These are phyloP conservation scores for Lycocerus yunnanus DNA, from an alignment of 2,888 invertebrate genomes.

Conservation along the genomic window DNA sequence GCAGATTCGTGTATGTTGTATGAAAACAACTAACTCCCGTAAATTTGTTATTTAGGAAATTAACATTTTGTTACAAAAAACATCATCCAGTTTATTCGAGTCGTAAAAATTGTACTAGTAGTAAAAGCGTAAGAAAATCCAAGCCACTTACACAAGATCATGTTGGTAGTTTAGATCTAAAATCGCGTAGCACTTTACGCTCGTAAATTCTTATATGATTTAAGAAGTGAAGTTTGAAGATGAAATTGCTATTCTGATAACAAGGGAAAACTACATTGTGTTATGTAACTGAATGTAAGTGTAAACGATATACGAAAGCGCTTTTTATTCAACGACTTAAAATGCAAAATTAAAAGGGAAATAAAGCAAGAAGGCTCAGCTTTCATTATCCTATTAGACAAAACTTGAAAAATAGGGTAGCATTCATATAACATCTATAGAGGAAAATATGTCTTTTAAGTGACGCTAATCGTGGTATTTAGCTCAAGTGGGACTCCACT, in stretches of 20 bases:
- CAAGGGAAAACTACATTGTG: constrained; percentile 12
- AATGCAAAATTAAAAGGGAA: background rate
- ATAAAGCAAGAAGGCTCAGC: background rate
- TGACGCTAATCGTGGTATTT: constrained; percentile 16
- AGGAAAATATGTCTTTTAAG: background rate
- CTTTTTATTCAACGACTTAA: background rate
- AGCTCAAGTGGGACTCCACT: constrained; percentile 12
- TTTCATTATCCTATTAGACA: background rate
- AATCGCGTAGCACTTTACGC: constrained; percentile 18
- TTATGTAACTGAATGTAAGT: background rate
- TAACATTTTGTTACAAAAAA: background rate
- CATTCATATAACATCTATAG: background rate
- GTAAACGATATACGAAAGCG: background rate
- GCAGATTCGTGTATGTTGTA: background rate
- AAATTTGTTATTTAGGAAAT: background rate
- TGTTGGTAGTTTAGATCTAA: constrained; percentile 7
- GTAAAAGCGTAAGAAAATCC: background rate
- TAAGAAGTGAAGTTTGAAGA: constrained; percentile 21
- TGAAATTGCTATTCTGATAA: constrained; percentile 17
- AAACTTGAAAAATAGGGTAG: background rate
- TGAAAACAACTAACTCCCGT: background rate
- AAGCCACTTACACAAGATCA: background rate
- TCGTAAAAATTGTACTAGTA: background rate
- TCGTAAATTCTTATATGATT: constrained; percentile 24
- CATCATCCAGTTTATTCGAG: background rate